Percentiles rank a stretch among this genome's conserved stretches.
phyloP scores from a whole-genome alignment of 2,888 invertebrate species.

The Drosophila testacea region DNA sequence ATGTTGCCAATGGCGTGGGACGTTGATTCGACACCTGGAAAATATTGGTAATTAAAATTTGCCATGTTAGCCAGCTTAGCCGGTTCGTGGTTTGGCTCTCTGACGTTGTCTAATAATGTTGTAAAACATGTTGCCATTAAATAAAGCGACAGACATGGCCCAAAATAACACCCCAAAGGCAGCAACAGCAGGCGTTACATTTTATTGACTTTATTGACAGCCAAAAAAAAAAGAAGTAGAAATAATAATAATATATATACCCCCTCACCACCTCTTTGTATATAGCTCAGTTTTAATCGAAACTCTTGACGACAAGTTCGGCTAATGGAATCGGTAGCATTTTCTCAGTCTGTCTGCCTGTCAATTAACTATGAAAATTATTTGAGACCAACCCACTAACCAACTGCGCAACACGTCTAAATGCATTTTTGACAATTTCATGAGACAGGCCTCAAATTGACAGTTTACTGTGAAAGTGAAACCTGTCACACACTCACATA shows the following conservation, averaged over 20 bases:
- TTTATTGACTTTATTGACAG: constrained; percentile 48
- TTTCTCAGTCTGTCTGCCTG: constrained; percentile 54
- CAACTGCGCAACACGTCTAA: constrained; percentile 22
- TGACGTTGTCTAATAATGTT: constrained; percentile 75
- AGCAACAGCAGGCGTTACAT: constrained; percentile 41
- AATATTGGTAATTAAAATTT: constrained; percentile 77
- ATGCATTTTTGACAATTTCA: constrained; percentile 64
- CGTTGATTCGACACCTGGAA: constrained; percentile 72
- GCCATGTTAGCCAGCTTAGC: constrained; percentile 46
- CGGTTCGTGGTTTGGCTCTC: constrained; percentile 26
- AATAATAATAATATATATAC: constrained; percentile 13
- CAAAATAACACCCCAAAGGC: constrained; percentile 62
- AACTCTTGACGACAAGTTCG: constrained; percentile 54
- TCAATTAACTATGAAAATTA: constrained; percentile 73
- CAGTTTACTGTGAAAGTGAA: constrained; percentile 37
- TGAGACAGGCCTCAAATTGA: constrained; percentile 57
- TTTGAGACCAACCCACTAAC: constrained; percentile 59
- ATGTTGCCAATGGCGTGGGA: constrained; percentile 66
- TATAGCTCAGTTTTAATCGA: constrained; percentile 11
- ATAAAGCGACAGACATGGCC: constrained; percentile 54
- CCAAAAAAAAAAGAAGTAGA: constrained; percentile 22
- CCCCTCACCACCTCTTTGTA: not conserved
- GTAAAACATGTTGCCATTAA: constrained; percentile 76
- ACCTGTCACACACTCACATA: not conserved
- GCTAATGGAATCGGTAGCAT: constrained; percentile 75